These are phyloP conservation scores for Drosophila malerkotliana DNA, from an alignment of 1,140 invertebrate species.

Conservation along the genomic window DNA sequence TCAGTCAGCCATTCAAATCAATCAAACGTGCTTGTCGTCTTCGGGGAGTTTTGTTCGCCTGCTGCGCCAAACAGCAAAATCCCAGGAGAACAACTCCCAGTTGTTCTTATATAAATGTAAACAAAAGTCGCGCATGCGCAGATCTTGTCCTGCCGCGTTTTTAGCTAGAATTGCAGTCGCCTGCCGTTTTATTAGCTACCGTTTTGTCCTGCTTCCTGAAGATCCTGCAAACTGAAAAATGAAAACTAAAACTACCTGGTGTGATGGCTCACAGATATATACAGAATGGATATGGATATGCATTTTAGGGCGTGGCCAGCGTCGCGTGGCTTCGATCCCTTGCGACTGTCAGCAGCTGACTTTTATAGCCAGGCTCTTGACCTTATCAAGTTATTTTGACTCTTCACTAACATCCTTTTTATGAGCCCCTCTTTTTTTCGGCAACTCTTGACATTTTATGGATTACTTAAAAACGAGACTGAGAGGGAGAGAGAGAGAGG, in stretches of 20 bases:
- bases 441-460: conserved; percentile 67
- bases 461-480: conserved; percentile 34
- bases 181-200: conserved; percentile 77
- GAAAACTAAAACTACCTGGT: conserved; percentile 35
- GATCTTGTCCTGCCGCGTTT: conserved; percentile 53
- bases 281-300: conserved; percentile 5
- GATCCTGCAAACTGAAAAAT: conserved; percentile 11
- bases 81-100: conserved; percentile 23
- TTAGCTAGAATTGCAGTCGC: conserved; percentile 40
- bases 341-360: conserved; percentile 59
- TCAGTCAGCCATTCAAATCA: conserved; percentile 62
- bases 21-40: conserved; percentile 68
- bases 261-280: background rate
- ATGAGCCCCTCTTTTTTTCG: conserved; percentile 26
- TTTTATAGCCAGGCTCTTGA: conserved; percentile 77
- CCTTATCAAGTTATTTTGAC: conserved; percentile 70
- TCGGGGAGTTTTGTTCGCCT: conserved; percentile 45
- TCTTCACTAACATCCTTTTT: conserved; percentile 62
- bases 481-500: background rate
- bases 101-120: conserved; percentile 66
- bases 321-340: conserved; percentile 56
- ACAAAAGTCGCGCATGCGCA: conserved; percentile 56
- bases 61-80: conserved; percentile 50
- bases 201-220: conserved; percentile 33
- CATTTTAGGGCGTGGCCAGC: conserved; percentile 48